Percentiles rank a stretch among this genome's conserved stretches.
Evolutionary conservation across 2,797 vertebrate genomes (phyloP).

Genomic region (Sebastiscus tertius): DNA sequence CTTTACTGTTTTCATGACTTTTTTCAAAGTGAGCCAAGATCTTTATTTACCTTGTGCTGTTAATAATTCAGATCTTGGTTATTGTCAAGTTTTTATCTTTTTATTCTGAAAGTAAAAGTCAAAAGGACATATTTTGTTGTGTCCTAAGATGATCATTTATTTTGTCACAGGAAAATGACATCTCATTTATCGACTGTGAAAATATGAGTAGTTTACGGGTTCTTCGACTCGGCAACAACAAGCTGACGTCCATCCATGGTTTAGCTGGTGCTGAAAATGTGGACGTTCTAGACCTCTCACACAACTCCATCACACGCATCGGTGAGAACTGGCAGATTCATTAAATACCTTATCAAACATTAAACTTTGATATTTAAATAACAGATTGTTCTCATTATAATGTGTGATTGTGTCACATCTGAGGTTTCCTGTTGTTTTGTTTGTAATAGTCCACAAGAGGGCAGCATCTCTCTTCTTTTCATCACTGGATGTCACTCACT

Average conservation of each 20-base stretch:
- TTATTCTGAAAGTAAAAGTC: neutral
- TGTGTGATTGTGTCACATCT: neutral
- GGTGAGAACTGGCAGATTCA: slow-evolving; percentile 79
- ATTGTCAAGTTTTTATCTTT: neutral
- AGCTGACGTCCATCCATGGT: slow-evolving; percentile 89
- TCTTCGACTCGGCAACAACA: slow-evolving; percentile 87
- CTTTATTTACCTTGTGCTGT: too few relatives aligned
- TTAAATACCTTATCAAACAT: neutral
- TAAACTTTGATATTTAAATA: neutral
- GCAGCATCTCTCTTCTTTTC: slow-evolving; percentile 56
- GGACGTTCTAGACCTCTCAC: slow-evolving; percentile 87
- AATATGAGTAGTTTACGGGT: slow-evolving; percentile 85
- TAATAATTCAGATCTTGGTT: neutral
- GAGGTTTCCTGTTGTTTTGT: neutral
- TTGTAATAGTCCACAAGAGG: slow-evolving; percentile 67
- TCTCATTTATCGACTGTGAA: slow-evolving; percentile 88
- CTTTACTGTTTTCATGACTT: neutral
- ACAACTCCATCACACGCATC: slow-evolving; percentile 91
- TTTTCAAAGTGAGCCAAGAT: neutral
- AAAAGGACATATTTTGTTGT: neutral
- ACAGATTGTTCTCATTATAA: neutral
- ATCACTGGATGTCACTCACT: neutral
- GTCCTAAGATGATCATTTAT: neutral
- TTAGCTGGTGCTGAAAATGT: slow-evolving; percentile 87
- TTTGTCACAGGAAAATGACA: slow-evolving; percentile 87